Conservation (phyloP, 2,888 invertebrate species). For the Micropterix aruncella region DNA sequence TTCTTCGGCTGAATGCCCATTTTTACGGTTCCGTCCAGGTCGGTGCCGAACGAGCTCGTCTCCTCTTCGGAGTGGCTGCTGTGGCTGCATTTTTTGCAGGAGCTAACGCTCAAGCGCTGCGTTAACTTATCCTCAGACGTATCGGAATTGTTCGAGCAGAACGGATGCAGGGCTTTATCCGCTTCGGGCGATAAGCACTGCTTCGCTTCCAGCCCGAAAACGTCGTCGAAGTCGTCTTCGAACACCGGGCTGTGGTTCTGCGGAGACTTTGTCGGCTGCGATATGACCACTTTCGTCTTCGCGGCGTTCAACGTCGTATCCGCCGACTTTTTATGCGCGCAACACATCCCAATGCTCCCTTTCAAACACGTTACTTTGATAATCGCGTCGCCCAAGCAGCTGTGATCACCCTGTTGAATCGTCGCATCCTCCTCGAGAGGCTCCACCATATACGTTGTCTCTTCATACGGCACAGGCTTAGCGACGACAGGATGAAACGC, state of each 20-base stretch:
- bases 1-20: constrained; percentile 67
- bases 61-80: constrained; percentile 64
- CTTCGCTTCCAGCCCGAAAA: constrained; percentile 45
- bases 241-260: constrained; percentile 44
- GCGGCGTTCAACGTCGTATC: constrained; percentile 5
- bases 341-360: constrained; percentile 32
- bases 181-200: constrained; percentile 42
- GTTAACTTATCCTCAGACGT: constrained; percentile 48
- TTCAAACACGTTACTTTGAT: constrained; percentile 33
- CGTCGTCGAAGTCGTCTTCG: constrained; percentile 47
- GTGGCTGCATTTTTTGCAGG: constrained; percentile 48
- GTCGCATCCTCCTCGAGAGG: constrained; percentile 30
- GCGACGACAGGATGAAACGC: background rate
- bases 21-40: constrained; percentile 69
- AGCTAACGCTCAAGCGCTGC: constrained; percentile 35
- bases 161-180: constrained; percentile 29
- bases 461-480: constrained; percentile 29
- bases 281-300: constrained; percentile 37
- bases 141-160: constrained; percentile 45
- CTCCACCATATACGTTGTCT: constrained; percentile 37
- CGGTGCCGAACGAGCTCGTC: constrained; percentile 63
- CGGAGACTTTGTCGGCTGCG: constrained; percentile 45
- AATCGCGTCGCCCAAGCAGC: constrained; percentile 32
- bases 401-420: constrained; percentile 32
- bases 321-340: constrained; percentile 24